These are phyloP conservation scores for Stegana nigrithorax DNA, from an alignment of 2,888 invertebrate species.

Conservation along the genomic window DNA sequence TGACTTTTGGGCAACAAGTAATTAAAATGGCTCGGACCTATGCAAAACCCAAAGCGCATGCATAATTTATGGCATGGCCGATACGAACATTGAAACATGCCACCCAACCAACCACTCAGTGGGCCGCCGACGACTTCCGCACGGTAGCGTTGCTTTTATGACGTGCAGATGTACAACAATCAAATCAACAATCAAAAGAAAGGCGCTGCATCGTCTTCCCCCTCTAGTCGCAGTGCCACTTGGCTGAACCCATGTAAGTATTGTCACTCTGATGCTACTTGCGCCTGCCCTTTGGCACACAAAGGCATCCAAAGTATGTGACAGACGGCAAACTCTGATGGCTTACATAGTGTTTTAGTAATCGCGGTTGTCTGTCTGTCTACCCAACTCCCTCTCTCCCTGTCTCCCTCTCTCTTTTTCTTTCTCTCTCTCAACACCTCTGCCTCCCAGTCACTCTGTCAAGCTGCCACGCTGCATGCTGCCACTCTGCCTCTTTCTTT, in stretches of 20 bases:
- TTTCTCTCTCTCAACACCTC: constrained; percentile 20
- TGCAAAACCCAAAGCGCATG: not conserved
- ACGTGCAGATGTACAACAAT: constrained; percentile 12
- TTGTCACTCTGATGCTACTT: not conserved
- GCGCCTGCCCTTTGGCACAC: not conserved
- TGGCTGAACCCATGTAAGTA: too few relatives aligned
- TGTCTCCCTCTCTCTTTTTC: not conserved
- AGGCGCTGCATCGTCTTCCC: too few relatives aligned
- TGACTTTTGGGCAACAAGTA: constrained; percentile 1
- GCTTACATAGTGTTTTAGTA: too few relatives aligned
- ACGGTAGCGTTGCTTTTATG: not conserved
- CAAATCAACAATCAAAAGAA: constrained; percentile 19
- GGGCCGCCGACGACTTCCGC: not conserved
- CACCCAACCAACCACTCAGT: not conserved
- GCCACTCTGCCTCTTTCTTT: too few relatives aligned
- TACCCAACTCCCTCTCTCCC: not conserved
- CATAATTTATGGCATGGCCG: constrained; percentile 1
- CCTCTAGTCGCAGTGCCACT: too few relatives aligned
- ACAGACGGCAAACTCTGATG: not conserved
- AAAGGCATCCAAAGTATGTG: not conserved
- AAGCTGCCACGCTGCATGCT: constrained; percentile 34
- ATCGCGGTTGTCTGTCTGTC: not conserved
- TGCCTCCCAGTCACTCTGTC: constrained; percentile 13
- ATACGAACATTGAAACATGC: not conserved
- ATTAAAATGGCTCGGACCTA: not conserved